Base-by-base conservation (phyloP, 2,797 vertebrate genomes). In the Hypotaenidia okinawae region DNA sequence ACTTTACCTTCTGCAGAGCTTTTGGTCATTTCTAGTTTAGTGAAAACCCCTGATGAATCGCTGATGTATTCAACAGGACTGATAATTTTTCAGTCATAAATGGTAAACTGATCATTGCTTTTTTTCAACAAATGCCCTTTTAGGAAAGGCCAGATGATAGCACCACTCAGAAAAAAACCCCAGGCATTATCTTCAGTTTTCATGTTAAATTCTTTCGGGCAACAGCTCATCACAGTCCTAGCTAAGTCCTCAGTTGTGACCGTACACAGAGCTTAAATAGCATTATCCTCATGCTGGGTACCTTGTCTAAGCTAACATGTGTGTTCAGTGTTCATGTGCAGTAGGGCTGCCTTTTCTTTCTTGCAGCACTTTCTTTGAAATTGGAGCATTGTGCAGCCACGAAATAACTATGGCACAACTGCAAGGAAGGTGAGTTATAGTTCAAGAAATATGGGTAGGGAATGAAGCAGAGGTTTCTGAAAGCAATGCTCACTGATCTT, bases 71-170 rank as follows among this genome's bases (percentile, higher is more conserved):
- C 59, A 54, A 37, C 9, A 69, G 30, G 27, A 43, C 11, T 39
- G 32, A 28, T 69, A 37, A 57, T 21, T 32, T 13, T 67, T 84
- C 35, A 80, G 47, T 33, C 57, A 73, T 37, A 85, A 87, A 37
- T 28, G 7, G 14, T 35, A 45, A 91, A 91, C 18, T 17, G 9
- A 8, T 7, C 24, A 33, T 12, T 64, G 5, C 3, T 66, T 80
- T 81, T 35, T 33, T 33, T 27, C 10, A n/a, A 27, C 11, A 52
- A 37, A 41, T 5, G 1, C 0, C 0, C 1, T 32, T 10, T 13
- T 28, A 62, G 28, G 22, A 90, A 4, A 47, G 47, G 9, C 13
- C 35, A 51, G n/a, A 15, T 49, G 47, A 84, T 23, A 66, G 6
- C 32, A 81, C 4, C 6, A 47, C 10, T 86, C 33, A 45, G 19